A percentile compares a stretch with the other conserved stretches of the same genome.
These are phyloP conservation scores for Mormyrops boulengeri DNA, from an alignment of 2,797 vertebrate genomes.

Conservation along the genomic window DNA sequence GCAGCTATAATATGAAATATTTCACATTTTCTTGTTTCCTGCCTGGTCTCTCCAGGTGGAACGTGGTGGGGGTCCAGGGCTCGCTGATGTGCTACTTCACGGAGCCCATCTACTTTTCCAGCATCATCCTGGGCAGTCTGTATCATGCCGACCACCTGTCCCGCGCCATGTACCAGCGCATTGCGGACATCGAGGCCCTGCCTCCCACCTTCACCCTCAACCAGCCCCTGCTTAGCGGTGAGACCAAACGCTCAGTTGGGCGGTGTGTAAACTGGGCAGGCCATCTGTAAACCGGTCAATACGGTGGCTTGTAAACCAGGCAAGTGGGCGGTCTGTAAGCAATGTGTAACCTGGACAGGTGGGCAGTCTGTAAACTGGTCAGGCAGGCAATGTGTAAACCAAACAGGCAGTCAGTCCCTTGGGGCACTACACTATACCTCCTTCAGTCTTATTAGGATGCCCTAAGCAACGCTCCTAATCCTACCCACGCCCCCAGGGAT, in stretches of 20 bases:
- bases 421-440: neutral
- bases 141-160: constrained; percentile 92
- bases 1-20: neutral
- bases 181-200: constrained; percentile 77
- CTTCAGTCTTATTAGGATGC: neutral
- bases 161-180: constrained; percentile 86
- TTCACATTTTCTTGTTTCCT: neutral
- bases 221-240: constrained; percentile 87
- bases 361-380: neutral
- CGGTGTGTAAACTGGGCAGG: neutral
- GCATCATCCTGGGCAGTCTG: constrained; percentile 90
- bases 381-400: neutral
- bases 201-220: constrained; percentile 74
- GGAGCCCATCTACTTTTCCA: constrained; percentile 88
- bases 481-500: constrained; percentile 63
- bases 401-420: neutral
- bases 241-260: constrained; percentile 35
- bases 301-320: neutral
- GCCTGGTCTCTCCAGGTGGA: constrained; percentile 68
- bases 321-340: neutral
- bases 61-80: constrained; percentile 86
- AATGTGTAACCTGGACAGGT: neutral
- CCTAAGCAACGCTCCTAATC: neutral
- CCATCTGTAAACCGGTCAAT: neutral
- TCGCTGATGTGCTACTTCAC: constrained; percentile 87